Conservation (phyloP, 2,888 invertebrate species). For the Nephrotoma appendiculata region DNA sequence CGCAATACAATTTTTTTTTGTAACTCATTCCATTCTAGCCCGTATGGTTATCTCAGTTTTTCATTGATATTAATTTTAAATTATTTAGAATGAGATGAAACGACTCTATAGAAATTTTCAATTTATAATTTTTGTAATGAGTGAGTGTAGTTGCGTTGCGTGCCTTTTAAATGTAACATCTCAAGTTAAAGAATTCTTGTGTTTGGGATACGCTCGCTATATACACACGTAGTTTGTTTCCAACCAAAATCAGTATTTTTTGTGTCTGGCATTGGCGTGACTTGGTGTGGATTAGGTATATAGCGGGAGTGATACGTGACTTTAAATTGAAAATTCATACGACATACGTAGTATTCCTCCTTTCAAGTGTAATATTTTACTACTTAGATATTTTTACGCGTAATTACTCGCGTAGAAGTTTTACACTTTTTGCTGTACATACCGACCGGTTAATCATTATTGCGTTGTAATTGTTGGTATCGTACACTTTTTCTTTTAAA, state of each 20-base stretch:
- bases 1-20: background rate
- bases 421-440: background rate
- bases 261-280: background rate
- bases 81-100: background rate
- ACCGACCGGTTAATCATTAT: slow-evolving; percentile 5
- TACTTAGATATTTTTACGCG: background rate
- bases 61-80: background rate
- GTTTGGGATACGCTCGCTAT: background rate
- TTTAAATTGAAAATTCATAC: background rate
- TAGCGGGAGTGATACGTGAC: background rate
- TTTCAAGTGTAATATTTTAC: background rate
- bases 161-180: slow-evolving; percentile 3
- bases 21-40: background rate
- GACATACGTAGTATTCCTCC: background rate
- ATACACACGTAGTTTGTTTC: background rate
- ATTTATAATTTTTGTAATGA: background rate
- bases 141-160: background rate
- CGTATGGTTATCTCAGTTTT: background rate
- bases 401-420: background rate
- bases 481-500: background rate
- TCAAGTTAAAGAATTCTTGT: background rate
- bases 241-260: background rate
- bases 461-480: slow-evolving; percentile 2
- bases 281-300: background rate
- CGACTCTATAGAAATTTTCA: background rate